phyloP scores from a whole-genome alignment of 2,888 invertebrate genomes.

The Dynastes hyllus region DNA sequence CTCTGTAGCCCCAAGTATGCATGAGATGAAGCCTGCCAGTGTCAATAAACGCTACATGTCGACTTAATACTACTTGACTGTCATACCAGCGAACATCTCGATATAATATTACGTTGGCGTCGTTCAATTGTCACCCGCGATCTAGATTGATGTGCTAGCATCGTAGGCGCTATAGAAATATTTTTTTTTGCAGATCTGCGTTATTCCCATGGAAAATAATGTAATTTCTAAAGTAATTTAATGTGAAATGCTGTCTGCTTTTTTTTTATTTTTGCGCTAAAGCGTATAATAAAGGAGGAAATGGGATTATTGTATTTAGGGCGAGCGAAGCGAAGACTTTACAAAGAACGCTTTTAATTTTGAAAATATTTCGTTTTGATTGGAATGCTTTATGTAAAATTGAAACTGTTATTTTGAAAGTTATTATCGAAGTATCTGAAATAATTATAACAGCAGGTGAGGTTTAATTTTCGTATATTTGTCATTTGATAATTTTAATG shows the following conservation, averaged over 20 bases:
- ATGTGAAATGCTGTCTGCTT: background rate
- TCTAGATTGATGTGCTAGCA: slow-evolving; percentile 1
- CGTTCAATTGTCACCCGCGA: slow-evolving; percentile 2
- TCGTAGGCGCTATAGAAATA: background rate
- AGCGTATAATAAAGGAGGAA: background rate
- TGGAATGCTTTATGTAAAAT: too few species aligned
- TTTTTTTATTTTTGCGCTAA: background rate
- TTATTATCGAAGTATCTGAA: too few species aligned
- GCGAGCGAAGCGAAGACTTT: too few species aligned
- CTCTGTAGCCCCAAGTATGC: background rate
- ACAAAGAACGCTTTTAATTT: too few species aligned
- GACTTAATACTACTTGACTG: slow-evolving; percentile 19
- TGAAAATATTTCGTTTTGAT: too few species aligned
- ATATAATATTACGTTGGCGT: slow-evolving; percentile 6
- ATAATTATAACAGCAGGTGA: too few species aligned
- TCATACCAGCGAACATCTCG: slow-evolving; percentile 2
- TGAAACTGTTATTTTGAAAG: too few species aligned
- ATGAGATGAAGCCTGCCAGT: background rate
- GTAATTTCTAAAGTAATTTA: slow-evolving; percentile 3
- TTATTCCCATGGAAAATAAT: background rate
- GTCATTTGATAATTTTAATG: too few species aligned
- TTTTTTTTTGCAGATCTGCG: background rate
- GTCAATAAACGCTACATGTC: slow-evolving; percentile 14
- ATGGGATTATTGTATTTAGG: too few species aligned
- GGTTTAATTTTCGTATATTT: too few species aligned